phyloP scores from a whole-genome alignment of 2,797 vertebrate genomes.

The Characodon lateralis region DNA sequence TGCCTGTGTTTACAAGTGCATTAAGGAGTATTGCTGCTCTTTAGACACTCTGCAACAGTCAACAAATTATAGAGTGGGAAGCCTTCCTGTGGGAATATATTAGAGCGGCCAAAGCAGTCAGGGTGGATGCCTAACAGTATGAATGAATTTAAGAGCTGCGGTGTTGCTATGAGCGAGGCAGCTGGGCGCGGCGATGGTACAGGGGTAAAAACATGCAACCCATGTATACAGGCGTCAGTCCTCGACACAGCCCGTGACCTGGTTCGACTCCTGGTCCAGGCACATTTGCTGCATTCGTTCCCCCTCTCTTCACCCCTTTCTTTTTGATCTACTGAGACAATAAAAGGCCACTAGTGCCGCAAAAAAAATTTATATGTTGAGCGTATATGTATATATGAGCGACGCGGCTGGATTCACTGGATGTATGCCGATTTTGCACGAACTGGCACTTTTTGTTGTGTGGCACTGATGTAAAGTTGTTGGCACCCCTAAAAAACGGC shows the following conservation, averaged over 20 bases:
- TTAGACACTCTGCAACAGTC: slow-evolving; percentile 67
- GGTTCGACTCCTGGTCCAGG: too few relatives aligned
- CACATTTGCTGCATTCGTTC: too few relatives aligned
- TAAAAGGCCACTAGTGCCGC: too few relatives aligned
- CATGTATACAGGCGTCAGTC: too few relatives aligned
- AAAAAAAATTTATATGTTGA: slow-evolving; percentile 3
- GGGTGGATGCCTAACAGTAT: slow-evolving; percentile 41
- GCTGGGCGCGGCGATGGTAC: background rate
- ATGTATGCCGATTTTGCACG: slow-evolving; percentile 24
- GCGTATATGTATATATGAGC: slow-evolving; percentile 38
- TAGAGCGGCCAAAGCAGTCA: slow-evolving; percentile 62
- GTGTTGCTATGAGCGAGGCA: slow-evolving; percentile 42
- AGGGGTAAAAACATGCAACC: too few relatives aligned
- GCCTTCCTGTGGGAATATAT: slow-evolving; percentile 70
- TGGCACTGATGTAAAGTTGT: slow-evolving; percentile 14
- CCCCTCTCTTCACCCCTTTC: too few relatives aligned
- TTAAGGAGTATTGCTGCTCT: slow-evolving; percentile 67
- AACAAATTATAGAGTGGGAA: slow-evolving; percentile 71
- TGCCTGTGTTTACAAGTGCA: slow-evolving; percentile 56
- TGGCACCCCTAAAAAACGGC: slow-evolving; percentile 3
- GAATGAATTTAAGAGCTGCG: slow-evolving; percentile 59
- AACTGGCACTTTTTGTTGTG: slow-evolving; percentile 16
- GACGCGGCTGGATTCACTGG: slow-evolving; percentile 45
- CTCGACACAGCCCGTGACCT: too few relatives aligned
- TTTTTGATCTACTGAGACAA: too few relatives aligned